A percentile compares a stretch with the other conserved stretches of the same genome.
phyloP scores from a whole-genome alignment of 1,140 invertebrate genomes.

The Teleopsis dalmanni region DNA sequence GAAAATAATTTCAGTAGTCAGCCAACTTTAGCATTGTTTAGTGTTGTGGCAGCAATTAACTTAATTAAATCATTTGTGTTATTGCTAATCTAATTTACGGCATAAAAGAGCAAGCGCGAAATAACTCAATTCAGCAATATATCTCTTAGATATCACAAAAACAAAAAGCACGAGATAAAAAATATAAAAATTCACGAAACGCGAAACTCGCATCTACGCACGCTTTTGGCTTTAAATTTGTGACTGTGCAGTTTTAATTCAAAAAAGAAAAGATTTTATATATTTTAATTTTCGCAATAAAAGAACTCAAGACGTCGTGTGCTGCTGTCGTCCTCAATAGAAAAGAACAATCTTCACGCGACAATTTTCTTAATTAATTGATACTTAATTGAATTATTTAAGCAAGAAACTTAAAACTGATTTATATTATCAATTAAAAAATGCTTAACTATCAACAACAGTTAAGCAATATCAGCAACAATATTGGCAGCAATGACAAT shows the following conservation, averaged over 20 bases:
- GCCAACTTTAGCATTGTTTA: slow-evolving; percentile 15
- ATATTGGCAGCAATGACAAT: slow-evolving; percentile 1
- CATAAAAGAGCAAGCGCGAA: background rate
- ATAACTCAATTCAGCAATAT: background rate
- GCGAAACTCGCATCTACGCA: too few species aligned
- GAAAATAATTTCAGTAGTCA: slow-evolving; percentile 18
- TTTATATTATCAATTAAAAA: too few species aligned
- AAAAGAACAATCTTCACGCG: slow-evolving; percentile 8
- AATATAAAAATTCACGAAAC: background rate
- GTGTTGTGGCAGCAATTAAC: slow-evolving; percentile 15
- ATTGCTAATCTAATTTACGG: slow-evolving; percentile 10
- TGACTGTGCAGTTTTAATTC: too few species aligned
- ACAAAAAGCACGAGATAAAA: too few species aligned
- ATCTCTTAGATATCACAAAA: too few species aligned
- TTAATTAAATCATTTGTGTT: slow-evolving; percentile 17
- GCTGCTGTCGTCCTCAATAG: slow-evolving; percentile 10
- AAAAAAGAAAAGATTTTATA: too few species aligned
- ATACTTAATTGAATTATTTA: slow-evolving; percentile 15
- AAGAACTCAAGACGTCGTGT: background rate
- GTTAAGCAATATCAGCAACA: too few species aligned
- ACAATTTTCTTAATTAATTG: slow-evolving; percentile 17
- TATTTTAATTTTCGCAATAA: too few species aligned
- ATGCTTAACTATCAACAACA: slow-evolving; percentile 11
- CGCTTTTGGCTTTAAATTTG: too few species aligned
- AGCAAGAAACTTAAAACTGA: slow-evolving; percentile 3